Evolutionary conservation across 2,888 invertebrate species (phyloP), one percentile per base, ranked within the genome.

Genomic region (Junonia oenone): DNA sequence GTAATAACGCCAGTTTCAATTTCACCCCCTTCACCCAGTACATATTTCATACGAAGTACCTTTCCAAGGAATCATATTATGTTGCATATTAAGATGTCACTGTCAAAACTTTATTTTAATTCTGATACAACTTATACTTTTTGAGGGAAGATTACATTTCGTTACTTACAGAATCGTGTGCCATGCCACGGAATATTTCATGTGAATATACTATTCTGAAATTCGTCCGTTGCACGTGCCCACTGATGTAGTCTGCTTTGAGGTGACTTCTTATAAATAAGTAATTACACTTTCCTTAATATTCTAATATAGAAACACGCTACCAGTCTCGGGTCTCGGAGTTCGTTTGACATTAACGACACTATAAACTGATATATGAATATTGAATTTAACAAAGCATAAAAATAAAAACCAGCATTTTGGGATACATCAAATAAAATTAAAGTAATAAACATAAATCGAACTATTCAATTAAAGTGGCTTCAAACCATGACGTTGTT

Each of bases 381-480:
- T 11, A 8, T 29, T 11, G 9, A 31, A n/a, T 33, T 22, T 14
- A 31, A 45, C 14, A 19, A 31, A 11, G n/a, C 35, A n/a, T n/a
- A n/a, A n/a, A n/a, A n/a, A n/a, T n/a, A 9, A 29, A 38, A 29
- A 53, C 46, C 47, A 47, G 60, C 55, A 68, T 68, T 69, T 62
- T 60, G 55, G 64, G 29, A 45, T 63, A 67, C 67, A 71, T 74
- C 76, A 74, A 68, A 74, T 69, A 71, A 78, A 78, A 69, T 78
- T 67, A 64, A 69, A 74, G 69, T 75, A 78, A 82, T 83, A 81
- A 82, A 73, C 78, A 76, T 80, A 81, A 80, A 89, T 83, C 76
- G 83, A 84, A 86, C 78, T 81, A 85, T 88, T 85, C 85, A 88
- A 88, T 89, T 88, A 87, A 83, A 87, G 78, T 81, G 76, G 78